Evolutionary conservation across 2,888 invertebrate genomes (phyloP), one percentile per base, ranked within the genome.

Genomic region (Plusia festucae): DNA sequence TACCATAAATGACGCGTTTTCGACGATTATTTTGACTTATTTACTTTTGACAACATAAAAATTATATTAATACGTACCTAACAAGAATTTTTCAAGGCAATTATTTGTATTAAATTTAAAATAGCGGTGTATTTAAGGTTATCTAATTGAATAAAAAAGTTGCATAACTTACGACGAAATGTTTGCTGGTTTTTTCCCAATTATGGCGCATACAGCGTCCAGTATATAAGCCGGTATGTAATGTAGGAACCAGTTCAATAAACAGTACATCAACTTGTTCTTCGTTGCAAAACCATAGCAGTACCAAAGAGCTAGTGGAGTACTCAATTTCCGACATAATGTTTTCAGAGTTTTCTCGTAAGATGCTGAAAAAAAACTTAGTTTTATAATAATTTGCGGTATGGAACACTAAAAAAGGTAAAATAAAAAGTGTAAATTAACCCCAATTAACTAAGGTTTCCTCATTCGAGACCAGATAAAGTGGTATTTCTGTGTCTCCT

Each of bases 211-310:
- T 0, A 77, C 9, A 0, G 55, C 71, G n/a, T 82, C 82, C 0
- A 79, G 49, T 8, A 76, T 27, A 18, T 79, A 79, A 2, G 75
- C 82, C 0, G 82, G 82, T 52, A 82, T 77, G 24, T 64, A 80
- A 11, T 82, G 82, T 0, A 77, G 16, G 3, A 80, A n/a, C 73
- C 76, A 79, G 0, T 56, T 68, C 1, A 75, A 49, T 0, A 82
- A 30, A n/a, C 53, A 67, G 20, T 71, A 79, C 7, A 76, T 18
- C 6, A 54, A 3, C 4, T 40, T 44, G 32, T 74, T 60, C 0
- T 58, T 65, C 0, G 75, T 74, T 0, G 62, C 20, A 0, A 61
- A 15, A 15, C n/a, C n/a, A n/a, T n/a, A 67, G 9, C 66, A 68
- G 54, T 82, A 80, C 70, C 74, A 82, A 0, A 77, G 7, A 0